Conservation (phyloP, 2,113 vertebrate genomes). For the Danionella cerebrum region DNA sequence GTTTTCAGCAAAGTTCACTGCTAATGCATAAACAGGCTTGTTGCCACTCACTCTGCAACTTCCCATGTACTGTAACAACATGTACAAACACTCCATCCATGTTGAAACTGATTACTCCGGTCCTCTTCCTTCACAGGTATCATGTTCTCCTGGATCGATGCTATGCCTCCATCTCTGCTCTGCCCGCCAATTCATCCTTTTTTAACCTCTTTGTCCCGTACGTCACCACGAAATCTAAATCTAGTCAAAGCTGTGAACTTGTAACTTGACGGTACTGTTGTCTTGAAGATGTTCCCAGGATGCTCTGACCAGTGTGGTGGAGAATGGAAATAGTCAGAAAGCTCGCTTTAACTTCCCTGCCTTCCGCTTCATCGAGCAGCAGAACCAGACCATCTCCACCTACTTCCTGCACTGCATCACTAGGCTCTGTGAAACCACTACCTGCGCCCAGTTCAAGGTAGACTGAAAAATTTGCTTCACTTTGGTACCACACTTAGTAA, state of each 20-base stretch:
- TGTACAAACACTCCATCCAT: background rate
- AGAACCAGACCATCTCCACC: constrained; percentile 57
- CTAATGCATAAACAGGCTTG: too few species aligned
- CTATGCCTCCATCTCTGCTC: constrained; percentile 53
- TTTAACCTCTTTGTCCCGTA: constrained; percentile 64
- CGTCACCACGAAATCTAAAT: constrained; percentile 40
- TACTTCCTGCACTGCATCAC: constrained; percentile 66
- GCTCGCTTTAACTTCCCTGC: constrained; percentile 58
- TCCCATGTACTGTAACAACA: too few species aligned
- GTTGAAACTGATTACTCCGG: background rate
- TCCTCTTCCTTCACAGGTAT: constrained; percentile 50
- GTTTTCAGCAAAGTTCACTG: too few species aligned
- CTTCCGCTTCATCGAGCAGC: constrained; percentile 66
- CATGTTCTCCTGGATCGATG: constrained; percentile 58
- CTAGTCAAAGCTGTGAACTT: background rate
- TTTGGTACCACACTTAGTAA: too few species aligned
- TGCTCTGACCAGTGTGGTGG: constrained; percentile 46
- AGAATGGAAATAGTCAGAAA: constrained; percentile 61
- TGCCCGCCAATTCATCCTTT: constrained; percentile 52
- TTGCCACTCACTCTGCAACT: too few species aligned
- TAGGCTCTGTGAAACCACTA: constrained; percentile 53
- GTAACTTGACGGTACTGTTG: constrained; percentile 32
- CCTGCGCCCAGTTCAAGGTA: constrained; percentile 58
- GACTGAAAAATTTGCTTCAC: too few species aligned
- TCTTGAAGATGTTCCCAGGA: constrained; percentile 60